Evolutionary conservation across 2,113 vertebrate species (phyloP).

Genomic region (Pluvianellus socialis): DNA sequence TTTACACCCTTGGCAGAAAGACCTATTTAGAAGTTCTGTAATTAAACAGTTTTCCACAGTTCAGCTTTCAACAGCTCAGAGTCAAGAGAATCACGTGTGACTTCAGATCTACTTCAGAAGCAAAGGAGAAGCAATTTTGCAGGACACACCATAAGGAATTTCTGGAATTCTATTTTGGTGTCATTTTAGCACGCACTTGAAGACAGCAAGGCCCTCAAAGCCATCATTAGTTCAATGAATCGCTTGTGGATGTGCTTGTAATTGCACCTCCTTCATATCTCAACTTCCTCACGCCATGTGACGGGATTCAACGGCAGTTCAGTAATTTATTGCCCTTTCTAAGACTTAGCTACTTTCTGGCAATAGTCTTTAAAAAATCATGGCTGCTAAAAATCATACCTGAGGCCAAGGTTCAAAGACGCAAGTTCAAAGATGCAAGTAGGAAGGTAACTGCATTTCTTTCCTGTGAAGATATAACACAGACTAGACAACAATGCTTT

Average conservation of each 20-base stretch:
- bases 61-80: background rate
- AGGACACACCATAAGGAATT: background rate
- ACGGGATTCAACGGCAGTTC: too few species aligned
- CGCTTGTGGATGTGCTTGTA: background rate
- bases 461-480: background rate
- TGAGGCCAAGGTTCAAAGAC: background rate
- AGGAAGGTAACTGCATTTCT: background rate
- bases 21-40: background rate
- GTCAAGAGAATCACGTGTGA: background rate
- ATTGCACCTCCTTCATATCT: background rate
- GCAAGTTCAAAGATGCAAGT: rapidly evolving
- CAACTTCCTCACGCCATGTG: background rate
- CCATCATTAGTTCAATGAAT: background rate
- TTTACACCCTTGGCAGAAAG: background rate
- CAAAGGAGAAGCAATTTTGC: background rate
- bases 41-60: background rate
- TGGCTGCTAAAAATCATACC: background rate
- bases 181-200: background rate
- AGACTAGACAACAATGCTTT: background rate
- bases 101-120: background rate
- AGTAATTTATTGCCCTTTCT: background rate
- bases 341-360: background rate
- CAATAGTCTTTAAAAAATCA: background rate
- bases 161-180: background rate
- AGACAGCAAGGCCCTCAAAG: background rate